Evolutionary conservation across 2,113 vertebrate genomes (phyloP).

Genomic region (Rhinoderma darwinii): DNA sequence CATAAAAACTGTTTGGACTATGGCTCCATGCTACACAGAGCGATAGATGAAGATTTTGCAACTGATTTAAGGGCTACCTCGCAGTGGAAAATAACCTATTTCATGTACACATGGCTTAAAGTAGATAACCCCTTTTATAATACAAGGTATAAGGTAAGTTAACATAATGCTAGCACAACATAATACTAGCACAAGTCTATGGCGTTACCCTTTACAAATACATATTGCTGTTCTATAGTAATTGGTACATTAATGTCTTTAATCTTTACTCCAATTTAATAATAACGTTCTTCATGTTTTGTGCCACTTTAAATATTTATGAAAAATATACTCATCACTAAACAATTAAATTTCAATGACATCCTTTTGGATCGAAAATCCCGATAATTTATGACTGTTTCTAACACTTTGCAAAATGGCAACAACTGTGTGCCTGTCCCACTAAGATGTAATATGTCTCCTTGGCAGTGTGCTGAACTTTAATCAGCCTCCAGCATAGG

Average conservation of each 20-base stretch:
- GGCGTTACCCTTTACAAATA: background rate
- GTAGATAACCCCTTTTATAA: no score
- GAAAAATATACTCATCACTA: background rate
- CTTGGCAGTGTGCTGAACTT: constrained; percentile 62
- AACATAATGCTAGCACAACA: background rate
- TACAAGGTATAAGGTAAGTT: no score
- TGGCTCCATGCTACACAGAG: no score
- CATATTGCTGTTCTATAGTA: background rate
- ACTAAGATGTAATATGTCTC: constrained; percentile 62
- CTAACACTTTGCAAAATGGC: constrained; percentile 51
- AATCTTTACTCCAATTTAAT: background rate
- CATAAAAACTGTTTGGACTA: no score
- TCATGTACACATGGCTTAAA: no score
- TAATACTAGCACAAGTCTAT: background rate
- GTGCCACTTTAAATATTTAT: background rate
- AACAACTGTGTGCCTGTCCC: constrained; percentile 60
- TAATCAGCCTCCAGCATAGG: constrained; percentile 51
- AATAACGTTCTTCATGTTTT: background rate
- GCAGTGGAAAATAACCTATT: no score
- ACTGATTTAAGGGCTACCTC: no score
- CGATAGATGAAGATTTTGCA: no score
- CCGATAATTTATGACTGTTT: constrained; percentile 36
- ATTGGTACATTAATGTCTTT: background rate
- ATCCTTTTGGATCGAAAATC: constrained; percentile 19
- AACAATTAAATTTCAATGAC: constrained; percentile 14